A percentile compares a stretch with the other conserved stretches of the same genome.
These are phyloP conservation scores for Holotrichia oblita DNA, from an alignment of 1,140 invertebrate genomes.

Conservation along the genomic window DNA sequence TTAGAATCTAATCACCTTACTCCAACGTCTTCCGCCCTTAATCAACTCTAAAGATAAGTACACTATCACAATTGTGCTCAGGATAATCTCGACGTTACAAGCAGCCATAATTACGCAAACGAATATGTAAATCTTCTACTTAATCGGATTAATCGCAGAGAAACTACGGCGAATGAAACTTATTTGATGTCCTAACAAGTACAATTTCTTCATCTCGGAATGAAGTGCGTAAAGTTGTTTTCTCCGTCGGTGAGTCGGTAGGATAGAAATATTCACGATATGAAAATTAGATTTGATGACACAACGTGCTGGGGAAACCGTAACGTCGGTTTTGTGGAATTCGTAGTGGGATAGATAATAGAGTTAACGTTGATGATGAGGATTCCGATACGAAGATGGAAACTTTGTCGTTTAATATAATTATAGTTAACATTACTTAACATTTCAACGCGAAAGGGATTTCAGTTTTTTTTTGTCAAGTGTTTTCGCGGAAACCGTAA, in stretches of 20 bases:
- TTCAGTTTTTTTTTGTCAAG: no score
- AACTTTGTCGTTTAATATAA: neutral
- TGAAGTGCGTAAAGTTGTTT: neutral
- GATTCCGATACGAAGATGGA: neutral
- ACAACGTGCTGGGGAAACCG: neutral
- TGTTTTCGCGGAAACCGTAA: no score
- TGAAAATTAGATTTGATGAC: neutral
- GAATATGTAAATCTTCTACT: neutral
- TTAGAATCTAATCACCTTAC: no score
- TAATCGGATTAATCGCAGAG: neutral
- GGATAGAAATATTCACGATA: neutral
- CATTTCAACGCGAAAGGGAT: no score
- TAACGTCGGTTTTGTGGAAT: neutral
- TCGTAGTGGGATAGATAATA: neutral
- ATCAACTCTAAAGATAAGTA: no score
- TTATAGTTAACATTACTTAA: constrained; percentile 10
- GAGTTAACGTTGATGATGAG: neutral
- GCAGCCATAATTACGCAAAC: neutral
- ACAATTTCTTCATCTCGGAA: neutral
- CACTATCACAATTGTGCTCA: no score
- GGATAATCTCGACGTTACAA: no score
- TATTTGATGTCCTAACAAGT: neutral
- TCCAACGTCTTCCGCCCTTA: no score
- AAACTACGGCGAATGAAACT: neutral
- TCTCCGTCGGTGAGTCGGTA: neutral